Base-by-base conservation (phyloP, 2,113 vertebrate genomes). In the Delphinus delphis region DNA sequence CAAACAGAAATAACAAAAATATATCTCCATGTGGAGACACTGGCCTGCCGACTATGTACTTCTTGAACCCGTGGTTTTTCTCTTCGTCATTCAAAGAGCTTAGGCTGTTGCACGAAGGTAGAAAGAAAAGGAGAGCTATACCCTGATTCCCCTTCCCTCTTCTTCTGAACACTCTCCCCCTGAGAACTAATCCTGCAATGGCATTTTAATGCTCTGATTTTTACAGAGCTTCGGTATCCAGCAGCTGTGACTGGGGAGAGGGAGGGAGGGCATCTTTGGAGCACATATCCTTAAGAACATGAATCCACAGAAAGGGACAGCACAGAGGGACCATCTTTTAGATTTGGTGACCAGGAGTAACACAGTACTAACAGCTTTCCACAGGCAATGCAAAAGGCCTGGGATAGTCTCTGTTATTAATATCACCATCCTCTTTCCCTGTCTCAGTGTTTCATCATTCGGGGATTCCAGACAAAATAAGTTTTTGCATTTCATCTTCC, bases 281-380 rank as follows among this genome's bases (percentile, higher is more conserved):
- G 44, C 53, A 87, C 97, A 96, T 55, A 83, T 97, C 97, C 95
- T 98, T 96, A 85, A 96, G 81, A 74, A 21, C 65, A 58, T 83
- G 85, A 96, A 94, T 76, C 5, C 88, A 91, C 36, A 50, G 94
- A 96, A 95, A 94, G 88, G 63, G 44, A 18, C 74, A 26, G 77
- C 96, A 67, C 62, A 0, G 2, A 1, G 82, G 82, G 80, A 97
- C 71, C 28, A 58, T 2, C 4, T 23, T 5, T 95, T 3, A 31
- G 88, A 47, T 47, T 92, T 81, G 83, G 71, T 79, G n/a, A 13
- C 77, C 77, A 96, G 67, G 88, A 98, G 83, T 53, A 85, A 86
- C 0, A 7, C 80, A 73, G 67, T 0, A 0, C 28, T n/a, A 74
- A 74, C 82, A 68, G 50, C 74, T 95, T 95, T 90, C 15, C 6